Evolutionary conservation across 2,888 invertebrate species (phyloP).

Genomic region (Phytoseiulus persimilis): DNA sequence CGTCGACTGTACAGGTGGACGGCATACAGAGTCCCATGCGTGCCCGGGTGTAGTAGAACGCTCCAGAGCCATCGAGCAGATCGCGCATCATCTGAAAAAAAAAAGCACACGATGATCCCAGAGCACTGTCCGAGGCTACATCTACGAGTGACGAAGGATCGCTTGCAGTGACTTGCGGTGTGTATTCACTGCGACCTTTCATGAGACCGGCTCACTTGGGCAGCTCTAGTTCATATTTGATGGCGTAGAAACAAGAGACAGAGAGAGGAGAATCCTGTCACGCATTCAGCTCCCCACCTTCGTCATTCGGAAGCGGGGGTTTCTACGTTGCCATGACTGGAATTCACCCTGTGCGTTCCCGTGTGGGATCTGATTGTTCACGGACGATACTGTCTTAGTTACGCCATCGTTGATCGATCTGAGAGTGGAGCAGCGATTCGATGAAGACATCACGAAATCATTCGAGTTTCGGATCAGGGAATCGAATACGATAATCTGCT

Average conservation of each 20-base stretch:
- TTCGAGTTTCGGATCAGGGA: neutral
- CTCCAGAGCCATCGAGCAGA: slow-evolving; percentile 14
- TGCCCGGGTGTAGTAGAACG: slow-evolving; percentile 21
- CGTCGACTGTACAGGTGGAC: slow-evolving; percentile 19
- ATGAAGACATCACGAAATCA: neutral
- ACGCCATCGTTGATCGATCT: neutral
- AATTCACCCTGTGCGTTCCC: neutral
- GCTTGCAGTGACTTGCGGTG: too few relatives aligned
- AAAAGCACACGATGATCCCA: neutral
- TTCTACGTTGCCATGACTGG: too few relatives aligned
- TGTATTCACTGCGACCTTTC: too few relatives aligned
- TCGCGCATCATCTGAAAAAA: slow-evolving; percentile 10
- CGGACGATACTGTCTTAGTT: neutral
- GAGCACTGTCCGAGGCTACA: too few relatives aligned
- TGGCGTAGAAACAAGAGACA: too few relatives aligned
- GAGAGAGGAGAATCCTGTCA: too few relatives aligned
- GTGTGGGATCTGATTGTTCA: neutral
- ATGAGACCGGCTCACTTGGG: too few relatives aligned
- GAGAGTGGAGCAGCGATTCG: neutral
- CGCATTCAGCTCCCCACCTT: too few relatives aligned
- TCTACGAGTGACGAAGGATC: too few relatives aligned
- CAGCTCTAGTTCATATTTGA: too few relatives aligned
- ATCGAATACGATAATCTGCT: neutral
- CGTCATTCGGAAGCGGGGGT: too few relatives aligned
- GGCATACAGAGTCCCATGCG: slow-evolving; percentile 28